Evolutionary conservation across 30 jellyfish, hydroid and myxozoan genomes (phyloP), one percentile per base, ranked within the genome.

Genomic region (Chrysaora quinquecirrha): DNA sequence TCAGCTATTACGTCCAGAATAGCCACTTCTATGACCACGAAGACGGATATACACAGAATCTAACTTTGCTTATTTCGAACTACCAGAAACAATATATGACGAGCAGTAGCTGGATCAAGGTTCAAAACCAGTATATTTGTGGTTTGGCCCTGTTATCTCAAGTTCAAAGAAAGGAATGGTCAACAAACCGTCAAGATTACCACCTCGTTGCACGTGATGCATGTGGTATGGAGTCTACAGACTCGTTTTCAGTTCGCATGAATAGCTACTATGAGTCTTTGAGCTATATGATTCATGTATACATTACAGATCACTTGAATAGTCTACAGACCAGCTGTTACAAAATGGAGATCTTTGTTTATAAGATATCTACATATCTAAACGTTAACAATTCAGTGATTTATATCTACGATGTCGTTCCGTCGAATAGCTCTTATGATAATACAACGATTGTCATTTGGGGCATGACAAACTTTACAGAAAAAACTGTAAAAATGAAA

Each of bases 31-130:
- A 78, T 73, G 98, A 91, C 69, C 83, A 43, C 25, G 98, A 91
- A 69, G 98, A 91, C 35, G 98, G 98, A 14, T 85, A 78, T 64
- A 91, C 98, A 27, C 70, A 80, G 33, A 85, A 86, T 32, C 84
- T 91, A 32, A 75, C 89, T 6, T 31, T 88, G 86, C 27, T n/a
- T 33, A 52, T 82, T 1, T 54, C 72, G 19, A 73, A 76, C 50
- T 21, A 25, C 21, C 32, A 56, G 18, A 82, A 24, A 16, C 29
- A 54, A 56, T 14, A 27, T 19, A 75, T 82, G 22, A 56, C 73
- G 27, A 54, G 70, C 43, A 82, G 73, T 18, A 64, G 69, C 25
- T 71, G 89, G 87, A 43, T 64, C 28, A 35, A 69, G 64, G 73
- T 58, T 61, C 54, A 82, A 29, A 50, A 35, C 14, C 92, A 82